Evolutionary conservation across 2,113 vertebrate genomes (phyloP).

Genomic region (Macquaria ambigua): DNA sequence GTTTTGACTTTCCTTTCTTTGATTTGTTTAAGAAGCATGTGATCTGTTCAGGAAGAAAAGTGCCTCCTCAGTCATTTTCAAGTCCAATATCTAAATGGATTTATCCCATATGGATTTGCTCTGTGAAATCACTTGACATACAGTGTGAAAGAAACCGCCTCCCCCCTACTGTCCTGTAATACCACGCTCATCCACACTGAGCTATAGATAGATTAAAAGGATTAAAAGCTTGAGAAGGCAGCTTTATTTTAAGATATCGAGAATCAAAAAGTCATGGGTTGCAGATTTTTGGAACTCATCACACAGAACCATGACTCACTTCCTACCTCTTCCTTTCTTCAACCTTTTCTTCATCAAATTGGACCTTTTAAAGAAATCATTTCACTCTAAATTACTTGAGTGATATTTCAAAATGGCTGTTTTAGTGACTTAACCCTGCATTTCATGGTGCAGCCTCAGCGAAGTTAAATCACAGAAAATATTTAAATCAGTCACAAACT

Average conservation of each 20-base stretch:
- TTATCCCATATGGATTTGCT: slow-evolving; percentile 28
- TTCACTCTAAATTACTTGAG: background rate
- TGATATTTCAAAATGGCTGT: background rate
- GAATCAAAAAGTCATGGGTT: slow-evolving; percentile 43
- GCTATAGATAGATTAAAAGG: slow-evolving; percentile 57
- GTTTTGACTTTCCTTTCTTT: background rate
- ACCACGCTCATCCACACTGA: slow-evolving; percentile 22
- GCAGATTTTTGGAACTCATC: slow-evolving; percentile 22
- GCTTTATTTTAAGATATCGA: slow-evolving; percentile 49
- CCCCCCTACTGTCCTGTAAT: slow-evolving; percentile 37
- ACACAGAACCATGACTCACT: background rate
- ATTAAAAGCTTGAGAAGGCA: slow-evolving; percentile 57
- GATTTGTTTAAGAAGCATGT: background rate
- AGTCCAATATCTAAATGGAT: slow-evolving; percentile 36
- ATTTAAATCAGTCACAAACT: background rate
- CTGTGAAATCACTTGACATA: slow-evolving; percentile 41
- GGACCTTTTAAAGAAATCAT: background rate
- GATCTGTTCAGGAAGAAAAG: slow-evolving; percentile 16
- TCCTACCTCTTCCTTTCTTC: background rate
- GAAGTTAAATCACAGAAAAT: background rate
- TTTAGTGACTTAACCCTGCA: background rate
- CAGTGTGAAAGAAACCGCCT: slow-evolving; percentile 24
- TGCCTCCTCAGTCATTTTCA: slow-evolving; percentile 19
- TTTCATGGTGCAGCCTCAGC: background rate
- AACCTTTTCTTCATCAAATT: background rate